Base-by-base conservation (phyloP, 1,140 invertebrate genomes). In the Sarcophaga bullata region DNA sequence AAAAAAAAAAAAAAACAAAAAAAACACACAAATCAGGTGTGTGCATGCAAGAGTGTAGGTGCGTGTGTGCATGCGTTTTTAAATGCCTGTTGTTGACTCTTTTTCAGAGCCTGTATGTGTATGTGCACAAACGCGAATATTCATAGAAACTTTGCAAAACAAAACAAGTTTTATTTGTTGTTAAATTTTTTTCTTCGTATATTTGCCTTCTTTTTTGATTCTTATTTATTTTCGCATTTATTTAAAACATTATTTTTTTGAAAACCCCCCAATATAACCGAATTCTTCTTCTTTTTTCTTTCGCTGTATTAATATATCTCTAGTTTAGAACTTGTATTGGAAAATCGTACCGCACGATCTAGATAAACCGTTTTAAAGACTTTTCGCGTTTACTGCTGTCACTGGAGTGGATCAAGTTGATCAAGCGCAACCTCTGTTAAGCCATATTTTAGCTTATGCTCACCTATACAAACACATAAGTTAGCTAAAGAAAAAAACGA, bases 371-470 rank as follows among this genome's bases (percentile, higher is more conserved):
- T 78, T 50, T 76, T 76, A n/a, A 15, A 76, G 37, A 78, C 75
- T 78, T 50, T 78, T 78, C 75, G 75, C 75, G 75, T 78, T 78
- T 52, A 78, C 75, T 52, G 75, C 75, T 78, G 75, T 78, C 75
- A 78, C 75, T 78, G 75, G 75, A 78, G 75, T 78, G 75, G 75
- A 78, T 78, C 75, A 78, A 78, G 75, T 78, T 78, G 75, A 78
- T 78, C 75, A 78, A 78, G 75, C 75, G 75, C 75, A 78, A 78
- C 75, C 48, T 78, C 75, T 52, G 75, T 19, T 78, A 78, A 78
- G 75, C 75, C 75, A 19, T 78, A 78, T 48, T 78, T 78, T 78
- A 76, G 19, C n/a, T 19, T 19, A 19, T 17, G 17, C 7, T 52
- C 48, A 50, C 46, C 19, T 15, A 68, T 68, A 72, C 62, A 78